Base-by-base conservation (phyloP, 2,113 vertebrate genomes). In the Myxocyprinus asiaticus region DNA sequence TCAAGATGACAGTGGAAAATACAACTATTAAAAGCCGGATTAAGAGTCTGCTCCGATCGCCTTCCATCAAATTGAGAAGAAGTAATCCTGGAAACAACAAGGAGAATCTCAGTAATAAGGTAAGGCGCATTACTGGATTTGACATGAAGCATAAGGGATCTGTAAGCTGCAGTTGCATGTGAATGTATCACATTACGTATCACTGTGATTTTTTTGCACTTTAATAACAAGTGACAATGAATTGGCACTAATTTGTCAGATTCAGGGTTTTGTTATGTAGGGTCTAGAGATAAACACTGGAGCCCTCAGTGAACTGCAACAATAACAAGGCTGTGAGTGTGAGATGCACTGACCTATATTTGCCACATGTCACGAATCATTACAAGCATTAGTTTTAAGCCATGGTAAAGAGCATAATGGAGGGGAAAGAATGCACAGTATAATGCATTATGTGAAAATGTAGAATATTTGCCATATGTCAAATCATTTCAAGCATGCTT, bases 11-110 rank as follows among this genome's bases (percentile, higher is more conserved):
- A 22, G 91, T 94, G 66, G 95, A 96, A 87, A 95, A 95, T 44
- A 90, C 94, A 44, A 98, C 96, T 2, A 98, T 99, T 90, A 97
- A 96, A 62, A 98, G 95, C 90, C 94, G 97, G 76, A 95, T 99
- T 89, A 97, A 94, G 90, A 98, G 96, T 82, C 94, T 99, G 0
- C 95, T 99, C 83, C 93, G 96, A 7, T 96, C 97, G 12, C 97
- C 97, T 7, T 98, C 97, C 72, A 98, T 99, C 89, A 98, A 97
- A 82, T 89, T 99, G 81, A 91, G 95, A 84, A 92, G 95, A 85
- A 91, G 93, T 87, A 96, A 96, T 89, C 85, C 93, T 48, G 92
- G 92, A 68, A 92, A 82, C 87, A 93, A 94, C 78, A 87, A 94
- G 79, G 94, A 95, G 80, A 94, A 94, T 58, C 94, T 96, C 59